phyloP scores from a whole-genome alignment of 2,888 invertebrate genomes.

The Cryptocheilus praepositus region DNA sequence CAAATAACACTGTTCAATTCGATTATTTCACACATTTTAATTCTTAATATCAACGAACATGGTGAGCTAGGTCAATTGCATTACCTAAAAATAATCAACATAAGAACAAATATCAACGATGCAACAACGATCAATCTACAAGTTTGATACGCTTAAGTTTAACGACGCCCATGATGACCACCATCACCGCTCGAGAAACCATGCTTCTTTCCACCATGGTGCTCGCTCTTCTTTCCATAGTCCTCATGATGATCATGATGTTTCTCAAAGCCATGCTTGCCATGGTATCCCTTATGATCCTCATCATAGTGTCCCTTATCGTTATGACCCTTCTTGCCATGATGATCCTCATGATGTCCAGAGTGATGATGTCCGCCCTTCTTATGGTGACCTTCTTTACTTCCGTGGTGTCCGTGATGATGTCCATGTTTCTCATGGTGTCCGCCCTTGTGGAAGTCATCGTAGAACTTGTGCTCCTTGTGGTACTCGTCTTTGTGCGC shows the following conservation, averaged over 20 bases:
- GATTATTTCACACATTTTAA: slow-evolving; percentile 4
- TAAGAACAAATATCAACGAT: slow-evolving; percentile 30
- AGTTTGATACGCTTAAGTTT: not conserved
- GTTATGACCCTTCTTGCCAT: slow-evolving; percentile 81
- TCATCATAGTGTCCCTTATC: slow-evolving; percentile 82
- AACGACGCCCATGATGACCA: slow-evolving; percentile 12
- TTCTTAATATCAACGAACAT: slow-evolving; percentile 12
- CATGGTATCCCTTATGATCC: slow-evolving; percentile 81
- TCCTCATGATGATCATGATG: slow-evolving; percentile 79
- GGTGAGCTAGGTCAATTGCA: slow-evolving; percentile 19
- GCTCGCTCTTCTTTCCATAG: slow-evolving; percentile 79
- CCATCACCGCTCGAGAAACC: slow-evolving; percentile 59
- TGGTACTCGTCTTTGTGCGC: slow-evolving; percentile 87
- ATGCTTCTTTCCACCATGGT: slow-evolving; percentile 77
- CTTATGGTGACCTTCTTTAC: slow-evolving; percentile 80
- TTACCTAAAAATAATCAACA: slow-evolving; percentile 52
- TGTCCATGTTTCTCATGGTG: slow-evolving; percentile 83
- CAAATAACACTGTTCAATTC: too few relatives aligned
- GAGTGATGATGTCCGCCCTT: slow-evolving; percentile 81
- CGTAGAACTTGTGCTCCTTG: slow-evolving; percentile 87
- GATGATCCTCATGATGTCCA: slow-evolving; percentile 79
- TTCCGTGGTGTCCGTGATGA: slow-evolving; percentile 81
- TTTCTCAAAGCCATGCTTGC: slow-evolving; percentile 80
- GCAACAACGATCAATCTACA: slow-evolving; percentile 30
- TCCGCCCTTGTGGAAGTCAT: slow-evolving; percentile 83